phyloP scores from a whole-genome alignment of 1,140 invertebrate species.

The Ips nitidus region DNA sequence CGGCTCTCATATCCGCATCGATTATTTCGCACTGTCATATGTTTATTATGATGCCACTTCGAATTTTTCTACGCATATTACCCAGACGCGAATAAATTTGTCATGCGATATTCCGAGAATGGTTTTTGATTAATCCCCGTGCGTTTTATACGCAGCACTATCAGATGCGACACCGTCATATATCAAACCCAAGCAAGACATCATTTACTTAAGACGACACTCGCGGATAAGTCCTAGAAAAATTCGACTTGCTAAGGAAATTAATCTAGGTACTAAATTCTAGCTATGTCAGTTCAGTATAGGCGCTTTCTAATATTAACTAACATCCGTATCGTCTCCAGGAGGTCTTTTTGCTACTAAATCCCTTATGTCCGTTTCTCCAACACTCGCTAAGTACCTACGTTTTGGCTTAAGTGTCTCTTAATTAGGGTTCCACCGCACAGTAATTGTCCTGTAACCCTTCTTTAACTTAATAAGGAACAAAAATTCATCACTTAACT shows the following conservation, averaged over 20 bases:
- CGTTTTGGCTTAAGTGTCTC: no score
- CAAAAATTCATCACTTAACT: no score
- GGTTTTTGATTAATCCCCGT: constrained; percentile 35
- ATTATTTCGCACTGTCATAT: constrained; percentile 25
- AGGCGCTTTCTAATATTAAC: background rate
- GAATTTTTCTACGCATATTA: constrained; percentile 31
- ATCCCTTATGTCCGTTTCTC: no score
- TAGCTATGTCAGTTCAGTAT: constrained; percentile 8
- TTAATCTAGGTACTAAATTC: constrained; percentile 21
- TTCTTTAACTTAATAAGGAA: no score
- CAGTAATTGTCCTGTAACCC: no score
- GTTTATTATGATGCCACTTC: constrained; percentile 33
- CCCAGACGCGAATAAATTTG: constrained; percentile 34
- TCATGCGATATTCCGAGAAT: constrained; percentile 36
- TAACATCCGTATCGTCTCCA: no score
- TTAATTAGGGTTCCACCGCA: no score
- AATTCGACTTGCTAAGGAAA: constrained; percentile 13
- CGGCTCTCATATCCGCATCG: constrained; percentile 21
- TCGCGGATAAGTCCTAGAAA: constrained; percentile 31
- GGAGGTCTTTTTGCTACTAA: no score
- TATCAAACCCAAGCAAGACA: constrained; percentile 36
- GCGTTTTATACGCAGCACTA: constrained; percentile 35
- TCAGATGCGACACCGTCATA: constrained; percentile 31
- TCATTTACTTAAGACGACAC: constrained; percentile 36
- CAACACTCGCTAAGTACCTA: no score